Percentiles rank a stretch among this genome's conserved stretches.
These are phyloP conservation scores for Charaxes varanes DNA, from an alignment of 1,140 invertebrate genomes.

Conservation along the genomic window DNA sequence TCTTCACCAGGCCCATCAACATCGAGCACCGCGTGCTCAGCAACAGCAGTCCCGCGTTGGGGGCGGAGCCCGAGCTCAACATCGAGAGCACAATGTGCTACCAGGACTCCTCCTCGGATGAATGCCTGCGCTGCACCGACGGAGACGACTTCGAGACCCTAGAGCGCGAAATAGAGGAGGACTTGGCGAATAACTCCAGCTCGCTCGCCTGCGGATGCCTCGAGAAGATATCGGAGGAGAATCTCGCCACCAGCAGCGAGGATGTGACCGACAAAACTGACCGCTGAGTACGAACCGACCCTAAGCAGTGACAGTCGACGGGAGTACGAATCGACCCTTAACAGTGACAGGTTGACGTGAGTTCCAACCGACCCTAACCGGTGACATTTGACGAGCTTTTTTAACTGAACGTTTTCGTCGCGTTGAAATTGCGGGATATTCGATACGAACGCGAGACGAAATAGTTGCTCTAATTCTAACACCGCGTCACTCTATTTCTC, in stretches of 20 bases:
- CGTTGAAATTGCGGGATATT: too few relatives aligned
- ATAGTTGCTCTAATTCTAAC: too few relatives aligned
- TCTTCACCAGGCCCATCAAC: slow-evolving; percentile 32
- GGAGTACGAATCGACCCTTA: too few relatives aligned
- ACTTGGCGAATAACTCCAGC: slow-evolving; percentile 33
- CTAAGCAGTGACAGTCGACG: too few relatives aligned
- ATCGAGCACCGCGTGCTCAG: slow-evolving; percentile 39
- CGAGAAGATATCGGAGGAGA: slow-evolving; percentile 64
- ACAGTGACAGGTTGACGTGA: too few relatives aligned
- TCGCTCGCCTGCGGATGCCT: slow-evolving; percentile 41
- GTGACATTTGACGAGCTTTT: too few relatives aligned
- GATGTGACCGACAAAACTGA: slow-evolving; percentile 43
- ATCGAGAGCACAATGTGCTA: slow-evolving; percentile 59
- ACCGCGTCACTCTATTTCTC: too few relatives aligned
- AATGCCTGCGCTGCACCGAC: slow-evolving; percentile 43
- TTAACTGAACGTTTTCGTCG: too few relatives aligned
- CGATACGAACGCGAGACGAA: too few relatives aligned
- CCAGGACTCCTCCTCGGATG: slow-evolving; percentile 63
- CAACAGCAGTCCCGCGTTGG: slow-evolving; percentile 51
- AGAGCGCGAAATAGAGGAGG: slow-evolving; percentile 53
- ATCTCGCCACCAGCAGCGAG: slow-evolving; percentile 50
- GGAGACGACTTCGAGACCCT: slow-evolving; percentile 56
- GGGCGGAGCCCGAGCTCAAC: slow-evolving; percentile 52
- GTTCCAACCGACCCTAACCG: too few relatives aligned
- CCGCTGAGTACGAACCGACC: too few relatives aligned